Conservation (phyloP, 1,140 invertebrate species). For the Sarcophaga bullata region DNA sequence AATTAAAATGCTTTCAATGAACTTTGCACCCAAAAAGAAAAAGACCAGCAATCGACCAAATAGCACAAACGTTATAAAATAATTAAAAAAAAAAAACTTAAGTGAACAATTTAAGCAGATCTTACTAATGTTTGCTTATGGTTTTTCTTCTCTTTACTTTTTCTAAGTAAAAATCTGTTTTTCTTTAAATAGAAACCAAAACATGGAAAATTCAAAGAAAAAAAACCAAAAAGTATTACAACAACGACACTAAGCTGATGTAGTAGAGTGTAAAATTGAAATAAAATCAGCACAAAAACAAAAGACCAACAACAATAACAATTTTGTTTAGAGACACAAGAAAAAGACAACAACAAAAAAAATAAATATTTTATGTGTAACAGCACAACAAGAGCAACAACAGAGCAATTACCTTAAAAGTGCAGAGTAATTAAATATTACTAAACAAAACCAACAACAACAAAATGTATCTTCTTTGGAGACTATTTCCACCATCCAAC, state of each 20-base stretch:
- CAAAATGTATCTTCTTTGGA: neutral
- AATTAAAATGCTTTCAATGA: constrained; percentile 7
- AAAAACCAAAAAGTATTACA: neutral
- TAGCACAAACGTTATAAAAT: neutral
- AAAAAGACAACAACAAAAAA: neutral
- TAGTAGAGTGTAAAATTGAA: constrained; percentile 26
- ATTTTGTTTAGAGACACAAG: too few relatives aligned
- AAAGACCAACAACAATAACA: neutral
- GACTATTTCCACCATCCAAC: neutral
- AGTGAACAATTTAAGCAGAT: constrained; percentile 22
- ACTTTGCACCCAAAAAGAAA: neutral
- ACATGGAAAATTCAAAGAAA: too few relatives aligned
- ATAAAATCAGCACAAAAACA: neutral
- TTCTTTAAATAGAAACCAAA: constrained; percentile 17
- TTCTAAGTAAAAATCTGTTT: neutral
- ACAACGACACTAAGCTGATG: neutral
- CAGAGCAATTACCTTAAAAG: constrained; percentile 11
- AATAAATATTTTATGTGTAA: neutral
- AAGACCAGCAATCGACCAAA: neutral
- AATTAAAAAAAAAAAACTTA: neutral
- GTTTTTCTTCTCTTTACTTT: neutral
- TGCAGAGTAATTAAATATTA: constrained; percentile 19
- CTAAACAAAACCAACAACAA: neutral
- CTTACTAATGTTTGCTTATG: neutral
- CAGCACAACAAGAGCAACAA: neutral